phyloP scores from a whole-genome alignment of 2,797 vertebrate species.

The Pangasius mekongensis region DNA sequence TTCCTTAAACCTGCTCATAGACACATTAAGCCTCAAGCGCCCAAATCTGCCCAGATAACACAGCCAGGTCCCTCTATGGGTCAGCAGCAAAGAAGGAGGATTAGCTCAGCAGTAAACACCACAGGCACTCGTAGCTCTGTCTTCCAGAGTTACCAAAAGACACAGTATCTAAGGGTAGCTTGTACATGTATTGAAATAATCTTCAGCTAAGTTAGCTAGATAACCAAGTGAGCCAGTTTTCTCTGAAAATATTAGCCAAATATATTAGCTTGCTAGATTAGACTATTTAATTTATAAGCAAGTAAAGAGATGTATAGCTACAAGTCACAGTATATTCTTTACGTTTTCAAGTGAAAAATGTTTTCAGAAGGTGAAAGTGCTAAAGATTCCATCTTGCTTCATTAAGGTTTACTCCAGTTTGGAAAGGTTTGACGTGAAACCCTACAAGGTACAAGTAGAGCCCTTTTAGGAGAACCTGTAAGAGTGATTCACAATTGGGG shows the following conservation, averaged over 20 bases:
- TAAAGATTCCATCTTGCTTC: not conserved
- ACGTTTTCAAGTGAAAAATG: not conserved
- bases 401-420: not conserved
- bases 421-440: not conserved
- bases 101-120: conserved; percentile 17
- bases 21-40: conserved; percentile 35
- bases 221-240: not conserved
- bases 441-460: not conserved
- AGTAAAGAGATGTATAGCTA: not conserved
- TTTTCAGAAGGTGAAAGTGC: not conserved
- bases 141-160: not conserved
- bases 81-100: conserved; percentile 20
- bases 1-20: conserved; percentile 42
- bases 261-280: not conserved
- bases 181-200: not conserved
- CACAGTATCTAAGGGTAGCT: not conserved
- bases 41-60: conserved; percentile 42
- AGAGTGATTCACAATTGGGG: not conserved
- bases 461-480: not conserved
- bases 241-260: not conserved
- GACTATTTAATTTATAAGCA: not conserved
- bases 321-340: not conserved
- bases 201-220: not conserved
- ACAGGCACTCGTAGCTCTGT: not conserved
- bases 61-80: conserved; percentile 31